phyloP scores from a whole-genome alignment of 2,797 vertebrate species.

The Neosalanx taihuensis region DNA sequence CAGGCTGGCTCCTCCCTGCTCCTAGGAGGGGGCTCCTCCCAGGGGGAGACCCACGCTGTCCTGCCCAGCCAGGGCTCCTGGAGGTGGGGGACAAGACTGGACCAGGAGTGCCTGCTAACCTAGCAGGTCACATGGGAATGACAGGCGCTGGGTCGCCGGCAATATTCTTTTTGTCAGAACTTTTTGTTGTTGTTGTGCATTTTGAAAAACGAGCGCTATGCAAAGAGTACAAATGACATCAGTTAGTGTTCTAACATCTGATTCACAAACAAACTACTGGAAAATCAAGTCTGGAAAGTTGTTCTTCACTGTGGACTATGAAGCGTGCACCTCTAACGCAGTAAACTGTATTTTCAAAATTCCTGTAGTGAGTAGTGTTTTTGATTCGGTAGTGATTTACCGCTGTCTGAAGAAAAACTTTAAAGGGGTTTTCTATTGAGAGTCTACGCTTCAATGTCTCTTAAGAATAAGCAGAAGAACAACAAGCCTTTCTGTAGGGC shows the following conservation, averaged over 20 bases:
- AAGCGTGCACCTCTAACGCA: slow-evolving; percentile 47
- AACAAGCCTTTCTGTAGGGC: too few species aligned
- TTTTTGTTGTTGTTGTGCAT: slow-evolving; percentile 18
- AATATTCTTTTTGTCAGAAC: slow-evolving; percentile 26
- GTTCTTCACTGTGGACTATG: slow-evolving; percentile 24
- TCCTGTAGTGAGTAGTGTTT: not conserved
- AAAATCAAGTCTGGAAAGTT: slow-evolving; percentile 22
- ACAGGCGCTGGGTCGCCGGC: slow-evolving; percentile 42
- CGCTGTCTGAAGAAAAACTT: too few species aligned
- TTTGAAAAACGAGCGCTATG: slow-evolving; percentile 2
- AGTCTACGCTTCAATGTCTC: too few species aligned
- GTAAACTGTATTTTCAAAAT: slow-evolving; percentile 58
- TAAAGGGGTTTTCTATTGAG: too few species aligned
- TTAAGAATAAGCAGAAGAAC: too few species aligned
- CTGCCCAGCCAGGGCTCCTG: not conserved
- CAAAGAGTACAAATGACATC: slow-evolving; percentile 3
- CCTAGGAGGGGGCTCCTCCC: slow-evolving; percentile 16
- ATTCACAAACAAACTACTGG: slow-evolving; percentile 7
- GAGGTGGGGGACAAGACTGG: not conserved
- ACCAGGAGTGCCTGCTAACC: slow-evolving; percentile 5
- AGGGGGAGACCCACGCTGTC: not conserved
- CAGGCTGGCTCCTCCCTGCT: slow-evolving; percentile 17
- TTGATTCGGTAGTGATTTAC: slow-evolving; percentile 4
- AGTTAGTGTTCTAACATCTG: slow-evolving; percentile 1
- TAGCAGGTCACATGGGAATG: slow-evolving; percentile 17